Evolutionary conservation across 1,140 invertebrate species (phyloP).

Genomic region (Eupristina koningsbergeri): DNA sequence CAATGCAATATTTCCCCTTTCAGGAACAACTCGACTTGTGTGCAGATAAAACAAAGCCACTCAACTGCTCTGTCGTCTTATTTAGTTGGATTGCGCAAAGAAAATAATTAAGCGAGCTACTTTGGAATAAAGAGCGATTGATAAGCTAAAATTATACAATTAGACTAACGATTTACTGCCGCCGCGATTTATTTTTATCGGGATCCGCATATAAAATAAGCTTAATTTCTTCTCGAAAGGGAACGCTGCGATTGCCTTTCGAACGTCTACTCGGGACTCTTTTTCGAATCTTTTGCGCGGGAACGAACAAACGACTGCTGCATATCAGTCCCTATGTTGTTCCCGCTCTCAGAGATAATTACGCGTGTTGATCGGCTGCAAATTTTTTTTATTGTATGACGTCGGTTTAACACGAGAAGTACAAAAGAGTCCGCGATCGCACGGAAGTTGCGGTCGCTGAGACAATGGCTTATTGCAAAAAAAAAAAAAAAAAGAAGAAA

Average conservation of each 20-base stretch:
- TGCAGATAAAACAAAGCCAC: background rate
- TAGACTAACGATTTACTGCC: background rate
- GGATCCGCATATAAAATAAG: background rate
- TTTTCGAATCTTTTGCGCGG: background rate
- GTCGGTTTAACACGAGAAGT: background rate
- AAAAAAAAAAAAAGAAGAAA: too few species aligned
- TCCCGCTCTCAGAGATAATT: conserved; percentile 17
- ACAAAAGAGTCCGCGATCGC: conserved; percentile 15
- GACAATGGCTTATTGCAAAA: conserved; percentile 39
- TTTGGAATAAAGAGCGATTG: background rate
- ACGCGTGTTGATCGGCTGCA: background rate
- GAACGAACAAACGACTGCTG: background rate
- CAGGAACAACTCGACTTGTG: background rate
- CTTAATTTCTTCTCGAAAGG: background rate
- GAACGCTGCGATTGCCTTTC: background rate
- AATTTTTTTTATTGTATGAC: conserved; percentile 14
- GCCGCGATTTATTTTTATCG: background rate
- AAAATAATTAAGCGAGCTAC: background rate
- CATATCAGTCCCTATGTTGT: background rate
- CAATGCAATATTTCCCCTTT: too few species aligned
- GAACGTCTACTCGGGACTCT: background rate
- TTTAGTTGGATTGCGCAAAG: background rate
- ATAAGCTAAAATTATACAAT: background rate
- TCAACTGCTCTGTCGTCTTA: too few species aligned
- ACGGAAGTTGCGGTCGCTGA: conserved; percentile 46